Base-by-base conservation (phyloP, 2,888 invertebrate species). In the Macrophya annulata region DNA sequence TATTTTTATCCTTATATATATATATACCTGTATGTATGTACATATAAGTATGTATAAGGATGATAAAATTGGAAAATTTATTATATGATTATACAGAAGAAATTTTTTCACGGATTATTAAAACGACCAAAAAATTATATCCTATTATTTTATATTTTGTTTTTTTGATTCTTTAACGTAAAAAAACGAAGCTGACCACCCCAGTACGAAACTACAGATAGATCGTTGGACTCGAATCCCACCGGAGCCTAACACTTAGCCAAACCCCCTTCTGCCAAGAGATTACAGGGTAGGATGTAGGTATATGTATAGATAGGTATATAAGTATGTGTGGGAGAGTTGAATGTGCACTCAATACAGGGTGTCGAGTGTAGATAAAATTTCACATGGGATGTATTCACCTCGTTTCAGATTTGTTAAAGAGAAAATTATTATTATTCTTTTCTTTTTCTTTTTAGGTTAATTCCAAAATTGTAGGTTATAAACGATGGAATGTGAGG, bases 221-320 rank as follows among this genome's bases (percentile, higher is more conserved):
- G 31, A 37, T 45, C 12, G 45, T 4, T 25, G 1, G 74, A 48
- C 21, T 21, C 21, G 12, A 48, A 45, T 74, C 48, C 45, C 74
- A 74, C 21, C 45, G 48, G 45, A 48, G 45, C 74, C 21, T 74
- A 45, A 74, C 74, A 45, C 74, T 74, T 74, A 74, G 45, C 31
- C 74, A 45, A 74, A 74, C 74, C 45, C 68, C 74, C 15, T 74
- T 74, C 74, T 45, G 74, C 31, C 45, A n/a, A 74, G 74, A 45
- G 74, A 74, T 74, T 74, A 74, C 45, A 74, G 74, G 74, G 74
- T 25, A 31, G 68, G 12, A 68, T 68, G 10, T 17, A 37, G 21
- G 17, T 25, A 21, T 45, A n/a, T n/a, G n/a, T n/a, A 45, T 21
- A n/a, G 37, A 9, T 68, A 68, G 2, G 37, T 68, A 6, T 68